phyloP scores from a whole-genome alignment of 2,113 vertebrate genomes.

The Clarias macrocephalus region DNA sequence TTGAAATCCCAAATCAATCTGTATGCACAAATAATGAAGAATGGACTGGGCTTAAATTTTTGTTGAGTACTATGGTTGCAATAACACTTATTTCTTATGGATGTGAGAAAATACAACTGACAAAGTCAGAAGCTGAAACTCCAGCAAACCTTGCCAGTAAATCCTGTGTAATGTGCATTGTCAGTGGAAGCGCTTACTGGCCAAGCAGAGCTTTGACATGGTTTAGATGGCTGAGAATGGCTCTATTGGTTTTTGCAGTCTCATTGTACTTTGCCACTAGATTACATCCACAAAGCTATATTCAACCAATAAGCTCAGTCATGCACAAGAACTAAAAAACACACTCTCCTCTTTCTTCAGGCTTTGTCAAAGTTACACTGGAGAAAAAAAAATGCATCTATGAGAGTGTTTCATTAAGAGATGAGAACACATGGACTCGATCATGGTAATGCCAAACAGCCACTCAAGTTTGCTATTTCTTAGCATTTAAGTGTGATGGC shows the following conservation, averaged over 20 bases:
- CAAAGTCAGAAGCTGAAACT: background rate
- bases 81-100: background rate
- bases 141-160: background rate
- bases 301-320: background rate
- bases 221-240: background rate
- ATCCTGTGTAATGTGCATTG: background rate
- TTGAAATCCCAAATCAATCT: background rate
- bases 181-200: background rate
- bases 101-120: background rate
- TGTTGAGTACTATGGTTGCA: background rate
- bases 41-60: background rate
- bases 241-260: background rate
- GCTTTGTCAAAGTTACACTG: background rate
- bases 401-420: background rate
- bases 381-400: background rate
- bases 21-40: background rate
- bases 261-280: background rate
- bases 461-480: background rate
- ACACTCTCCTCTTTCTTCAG: background rate
- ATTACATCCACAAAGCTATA: background rate
- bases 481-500: background rate
- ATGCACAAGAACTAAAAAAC: background rate
- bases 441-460: background rate
- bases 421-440: background rate
- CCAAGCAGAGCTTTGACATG: background rate